A percentile compares a stretch with the other conserved stretches of the same genome.
phyloP scores from a whole-genome alignment of 2,113 vertebrate genomes.

The Brachypteracias leptosomus region DNA sequence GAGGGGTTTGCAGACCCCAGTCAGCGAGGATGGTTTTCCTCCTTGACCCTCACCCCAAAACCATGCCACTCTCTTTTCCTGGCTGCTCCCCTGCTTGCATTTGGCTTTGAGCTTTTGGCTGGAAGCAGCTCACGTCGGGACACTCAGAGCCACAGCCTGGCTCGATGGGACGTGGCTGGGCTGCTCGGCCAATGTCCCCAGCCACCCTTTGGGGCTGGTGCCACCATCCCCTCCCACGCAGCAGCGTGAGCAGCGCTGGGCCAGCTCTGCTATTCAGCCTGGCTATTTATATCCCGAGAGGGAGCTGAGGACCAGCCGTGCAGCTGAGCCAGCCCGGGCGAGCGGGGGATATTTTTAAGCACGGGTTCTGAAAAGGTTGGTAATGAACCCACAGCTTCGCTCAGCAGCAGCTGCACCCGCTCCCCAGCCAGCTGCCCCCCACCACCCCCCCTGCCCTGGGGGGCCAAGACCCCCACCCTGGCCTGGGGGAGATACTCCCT shows the following conservation, averaged over 20 bases:
- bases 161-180: rapidly evolving
- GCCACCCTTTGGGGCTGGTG: rapidly evolving
- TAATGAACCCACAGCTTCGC: slow-evolving; percentile 4
- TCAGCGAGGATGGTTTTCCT: rapidly evolving
- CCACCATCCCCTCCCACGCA: not conserved
- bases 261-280: slow-evolving; percentile 17
- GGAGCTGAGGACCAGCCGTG: slow-evolving; percentile 19
- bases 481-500: not conserved
- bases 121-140: not conserved
- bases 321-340: slow-evolving; percentile 30
- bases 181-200: rapidly evolving
- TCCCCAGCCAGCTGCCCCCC: not conserved
- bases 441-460: rapidly evolving
- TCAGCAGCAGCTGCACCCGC: not conserved
- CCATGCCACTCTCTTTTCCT: not conserved
- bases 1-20: not conserved
- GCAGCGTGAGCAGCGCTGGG: not conserved
- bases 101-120: not conserved
- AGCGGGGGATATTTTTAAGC: slow-evolving; percentile 40
- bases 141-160: rapidly evolving
- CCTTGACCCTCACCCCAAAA: not conserved
- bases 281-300: slow-evolving; percentile 44
- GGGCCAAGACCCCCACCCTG: rapidly evolving
- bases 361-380: not conserved
- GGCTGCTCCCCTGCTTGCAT: not conserved